Evolutionary conservation across 2,888 invertebrate genomes (phyloP).

Genomic region (Ernsta delagoae): DNA sequence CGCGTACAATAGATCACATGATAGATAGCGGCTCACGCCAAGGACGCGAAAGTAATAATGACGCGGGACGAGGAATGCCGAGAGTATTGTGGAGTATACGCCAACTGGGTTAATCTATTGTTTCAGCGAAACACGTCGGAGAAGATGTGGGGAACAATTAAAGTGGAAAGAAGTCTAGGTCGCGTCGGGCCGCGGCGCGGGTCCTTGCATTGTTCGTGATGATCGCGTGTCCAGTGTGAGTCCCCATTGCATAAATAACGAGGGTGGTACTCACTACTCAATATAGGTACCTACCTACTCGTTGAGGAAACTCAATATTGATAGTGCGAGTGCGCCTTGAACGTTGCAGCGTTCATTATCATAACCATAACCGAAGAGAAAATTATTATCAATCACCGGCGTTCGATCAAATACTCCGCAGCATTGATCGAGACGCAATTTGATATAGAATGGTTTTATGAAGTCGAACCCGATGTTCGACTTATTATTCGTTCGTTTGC

Average conservation of each 20-base stretch:
- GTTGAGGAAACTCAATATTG: conserved; percentile 61
- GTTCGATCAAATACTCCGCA: conserved; percentile 18
- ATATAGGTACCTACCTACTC: conserved; percentile 44
- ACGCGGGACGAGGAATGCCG: conserved; percentile 59
- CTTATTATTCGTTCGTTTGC: neutral
- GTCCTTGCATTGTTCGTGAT: conserved; percentile 81
- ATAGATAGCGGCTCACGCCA: conserved; percentile 79
- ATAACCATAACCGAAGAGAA: conserved; percentile 30
- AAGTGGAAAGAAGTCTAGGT: conserved; percentile 78
- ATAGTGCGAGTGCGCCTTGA: conserved; percentile 67
- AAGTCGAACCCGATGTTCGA: neutral
- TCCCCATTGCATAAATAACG: conserved; percentile 82
- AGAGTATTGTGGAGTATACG: conserved; percentile 58
- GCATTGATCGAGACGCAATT: conserved; percentile 15
- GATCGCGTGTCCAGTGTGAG: conserved; percentile 80
- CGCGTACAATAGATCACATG: conserved; percentile 83
- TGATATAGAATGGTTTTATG: conserved; percentile 15
- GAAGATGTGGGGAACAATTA: conserved; percentile 76
- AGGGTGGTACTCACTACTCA: conserved; percentile 64
- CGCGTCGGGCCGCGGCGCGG: conserved; percentile 63
- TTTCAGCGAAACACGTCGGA: conserved; percentile 60
- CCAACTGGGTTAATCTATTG: conserved; percentile 79
- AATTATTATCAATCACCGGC: conserved; percentile 29
- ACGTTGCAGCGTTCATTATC: conserved; percentile 39
- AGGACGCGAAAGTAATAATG: conserved; percentile 71